Evolutionary conservation across 2,113 vertebrate genomes (phyloP).

Genomic region (Elephantulus edwardii): DNA sequence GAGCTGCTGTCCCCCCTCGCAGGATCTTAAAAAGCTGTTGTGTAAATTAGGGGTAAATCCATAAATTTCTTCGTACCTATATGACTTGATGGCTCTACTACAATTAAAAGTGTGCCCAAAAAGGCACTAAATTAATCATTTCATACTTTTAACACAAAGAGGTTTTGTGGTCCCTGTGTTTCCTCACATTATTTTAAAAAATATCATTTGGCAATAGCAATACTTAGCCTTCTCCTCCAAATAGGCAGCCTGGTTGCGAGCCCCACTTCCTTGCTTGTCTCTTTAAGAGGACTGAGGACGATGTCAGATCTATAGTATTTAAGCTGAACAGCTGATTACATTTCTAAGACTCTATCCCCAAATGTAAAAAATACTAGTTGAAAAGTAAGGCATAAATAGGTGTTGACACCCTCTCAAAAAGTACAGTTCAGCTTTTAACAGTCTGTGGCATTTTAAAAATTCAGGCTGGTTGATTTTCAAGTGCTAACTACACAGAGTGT

Average conservation of each 20-base stretch:
- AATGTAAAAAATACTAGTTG: constrained; percentile 59
- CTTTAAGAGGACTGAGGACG: constrained; percentile 36
- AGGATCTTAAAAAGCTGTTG: constrained; percentile 24
- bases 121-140: constrained; percentile 47
- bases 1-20: background rate
- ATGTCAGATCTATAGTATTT: constrained; percentile 26
- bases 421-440: constrained; percentile 68
- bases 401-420: constrained; percentile 54
- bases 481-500: constrained; percentile 37
- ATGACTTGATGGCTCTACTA: constrained; percentile 25
- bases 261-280: constrained; percentile 33
- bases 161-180: constrained; percentile 55
- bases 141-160: constrained; percentile 31
- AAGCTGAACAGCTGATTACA: constrained; percentile 41
- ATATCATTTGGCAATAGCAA: constrained; percentile 67
- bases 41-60: background rate
- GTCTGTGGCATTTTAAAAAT: constrained; percentile 59
- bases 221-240: constrained; percentile 4
- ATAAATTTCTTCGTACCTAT: background rate
- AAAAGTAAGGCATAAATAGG: constrained; percentile 72
- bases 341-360: constrained; percentile 41
- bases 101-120: constrained; percentile 34
- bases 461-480: constrained; percentile 52
- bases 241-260: constrained; percentile 24
- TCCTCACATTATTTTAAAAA: constrained; percentile 59